phyloP scores from a whole-genome alignment of 1,140 invertebrate genomes.

The Drosophila sp. region DNA sequence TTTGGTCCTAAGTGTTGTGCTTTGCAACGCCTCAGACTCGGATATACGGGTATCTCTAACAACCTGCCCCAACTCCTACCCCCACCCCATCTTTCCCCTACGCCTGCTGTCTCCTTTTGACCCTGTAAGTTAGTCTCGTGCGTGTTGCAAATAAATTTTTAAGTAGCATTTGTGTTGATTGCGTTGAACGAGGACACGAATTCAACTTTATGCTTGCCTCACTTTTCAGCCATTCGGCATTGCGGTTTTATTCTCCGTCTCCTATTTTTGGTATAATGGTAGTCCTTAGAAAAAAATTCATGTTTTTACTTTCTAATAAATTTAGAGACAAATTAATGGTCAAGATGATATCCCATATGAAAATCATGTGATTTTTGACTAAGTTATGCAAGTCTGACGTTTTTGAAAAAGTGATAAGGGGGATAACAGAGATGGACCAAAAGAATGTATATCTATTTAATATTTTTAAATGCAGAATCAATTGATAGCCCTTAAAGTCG shows the following conservation, averaged over 20 bases:
- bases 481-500: constrained; percentile 5
- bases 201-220: constrained; percentile 43
- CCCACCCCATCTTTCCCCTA: background rate
- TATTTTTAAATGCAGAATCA: no score
- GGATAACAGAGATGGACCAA: no score
- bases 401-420: no score
- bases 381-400: no score
- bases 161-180: constrained; percentile 83
- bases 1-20: constrained; percentile 73
- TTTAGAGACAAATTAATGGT: no score
- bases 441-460: no score
- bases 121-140: constrained; percentile 62
- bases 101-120: background rate
- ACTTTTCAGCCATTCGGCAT: constrained; percentile 9
- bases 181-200: constrained; percentile 79
- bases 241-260: constrained; percentile 38
- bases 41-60: constrained; percentile 45
- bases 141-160: constrained; percentile 82
- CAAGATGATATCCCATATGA: no score
- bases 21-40: constrained; percentile 60
- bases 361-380: no score
- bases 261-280: constrained; percentile 7
- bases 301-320: no score
- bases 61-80: constrained; percentile 6
- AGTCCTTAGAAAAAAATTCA: no score